phyloP scores from a whole-genome alignment of 2,888 invertebrate genomes.

The Ichneumoninae sp. region DNA sequence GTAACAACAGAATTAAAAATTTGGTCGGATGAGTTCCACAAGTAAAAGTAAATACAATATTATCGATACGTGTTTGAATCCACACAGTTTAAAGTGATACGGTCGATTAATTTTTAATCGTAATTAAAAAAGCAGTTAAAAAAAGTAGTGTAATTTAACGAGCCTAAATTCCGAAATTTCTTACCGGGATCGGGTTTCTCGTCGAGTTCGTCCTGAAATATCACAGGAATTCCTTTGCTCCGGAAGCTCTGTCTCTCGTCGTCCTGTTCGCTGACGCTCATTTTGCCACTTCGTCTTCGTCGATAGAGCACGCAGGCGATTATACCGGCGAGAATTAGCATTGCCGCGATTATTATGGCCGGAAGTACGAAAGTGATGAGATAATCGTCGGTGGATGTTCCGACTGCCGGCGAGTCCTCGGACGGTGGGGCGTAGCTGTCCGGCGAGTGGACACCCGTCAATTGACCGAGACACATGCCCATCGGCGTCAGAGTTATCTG shows the following conservation, averaged over 20 bases:
- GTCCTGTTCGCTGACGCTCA: slow-evolving; percentile 92
- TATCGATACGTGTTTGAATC: neutral
- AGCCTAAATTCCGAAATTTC: neutral
- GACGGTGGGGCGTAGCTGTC: slow-evolving; percentile 77
- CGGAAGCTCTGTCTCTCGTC: slow-evolving; percentile 94
- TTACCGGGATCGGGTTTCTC: slow-evolving; percentile 93
- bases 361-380: slow-evolving; percentile 95
- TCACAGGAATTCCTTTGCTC: slow-evolving; percentile 95
- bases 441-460: slow-evolving; percentile 81
- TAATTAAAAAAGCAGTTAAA: too few species aligned
- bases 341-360: slow-evolving; percentile 93
- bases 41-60: neutral
- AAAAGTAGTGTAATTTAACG: neutral
- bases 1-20: neutral
- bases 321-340: slow-evolving; percentile 94
- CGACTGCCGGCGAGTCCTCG: slow-evolving; percentile 82
- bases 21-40: neutral
- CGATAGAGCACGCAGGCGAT: slow-evolving; percentile 95
- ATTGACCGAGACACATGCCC: slow-evolving; percentile 86
- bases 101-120: too few species aligned
- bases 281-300: slow-evolving; percentile 93
- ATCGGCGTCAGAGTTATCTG: slow-evolving; percentile 85
- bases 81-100: too few species aligned
- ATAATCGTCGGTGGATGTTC: slow-evolving; percentile 87
- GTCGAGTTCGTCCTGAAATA: slow-evolving; percentile 98